Evolutionary conservation across 64 coral and sea anemone genomes (phyloP), one percentile per base, ranked within the genome.

Genomic region (Porites australiensis): DNA sequence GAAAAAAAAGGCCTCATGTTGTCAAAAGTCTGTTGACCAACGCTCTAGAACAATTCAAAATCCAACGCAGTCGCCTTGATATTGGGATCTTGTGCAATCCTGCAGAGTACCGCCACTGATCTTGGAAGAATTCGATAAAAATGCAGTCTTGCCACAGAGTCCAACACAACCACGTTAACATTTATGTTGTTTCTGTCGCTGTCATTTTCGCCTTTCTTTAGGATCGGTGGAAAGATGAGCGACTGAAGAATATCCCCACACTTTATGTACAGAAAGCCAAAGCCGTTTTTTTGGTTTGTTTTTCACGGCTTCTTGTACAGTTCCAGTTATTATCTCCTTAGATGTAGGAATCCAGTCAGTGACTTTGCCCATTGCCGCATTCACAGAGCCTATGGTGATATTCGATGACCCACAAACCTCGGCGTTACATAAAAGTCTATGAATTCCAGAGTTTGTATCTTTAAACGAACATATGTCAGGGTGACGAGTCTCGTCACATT

Each of bases 1-100:
- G 92, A 94, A 59, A 94, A 94, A 22, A 94, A 83, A 13, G 92
- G 86, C 3, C 92, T 60, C 21, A 94, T 81, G 46, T 94, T 94
- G 4, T 94, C 92, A 80, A 94, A 89, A 0, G 92, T 94, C 21
- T 94, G 92, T 77, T 77, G 82, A 61, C 86, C 89, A 75, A 94
- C 79, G 3, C 86, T 23, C 67, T 94, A 86, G 22, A 94, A 94
- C 19, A 89, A 43, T 72, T 94, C 86, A 83, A 94, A 94, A 44
- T 94, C 92, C 37, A 94, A 57, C 51, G 63, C 92, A 52, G 92
- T 93, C 13, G 82, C 86, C n/a, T 74, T 86, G 9, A 93, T 93
- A 8, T 83, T 44, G 21, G 67, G 51, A 51, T 89, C 86, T 11
- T 94, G 62, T 8, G 82, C 59, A 62, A 94, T 94, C 73, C 89